phyloP scores from a whole-genome alignment of 2,888 invertebrate species.

The Heteropelma amictum region DNA sequence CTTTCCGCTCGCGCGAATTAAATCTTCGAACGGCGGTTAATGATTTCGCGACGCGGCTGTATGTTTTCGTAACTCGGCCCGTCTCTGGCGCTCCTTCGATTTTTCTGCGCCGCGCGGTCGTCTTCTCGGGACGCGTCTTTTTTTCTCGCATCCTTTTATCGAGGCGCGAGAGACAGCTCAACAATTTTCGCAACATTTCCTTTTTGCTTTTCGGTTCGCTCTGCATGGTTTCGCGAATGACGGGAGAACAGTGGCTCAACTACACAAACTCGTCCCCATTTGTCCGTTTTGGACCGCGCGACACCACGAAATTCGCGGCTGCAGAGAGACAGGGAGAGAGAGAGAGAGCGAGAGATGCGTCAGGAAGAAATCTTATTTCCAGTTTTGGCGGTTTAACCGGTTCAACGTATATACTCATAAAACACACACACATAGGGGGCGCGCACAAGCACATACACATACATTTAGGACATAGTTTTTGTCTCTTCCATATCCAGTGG shows the following conservation, averaged over 20 bases:
- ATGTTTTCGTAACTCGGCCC: slow-evolving; percentile 27
- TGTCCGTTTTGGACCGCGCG: slow-evolving; percentile 71
- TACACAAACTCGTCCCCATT: slow-evolving; percentile 71
- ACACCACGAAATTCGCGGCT: slow-evolving; percentile 37
- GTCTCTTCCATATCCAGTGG: slow-evolving; percentile 24
- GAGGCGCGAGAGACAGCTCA: slow-evolving; percentile 38
- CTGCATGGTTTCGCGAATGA: background rate
- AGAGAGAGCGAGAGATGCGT: slow-evolving; percentile 27
- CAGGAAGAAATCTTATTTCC: slow-evolving; percentile 74
- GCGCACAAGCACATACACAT: slow-evolving; percentile 10
- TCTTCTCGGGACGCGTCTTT: background rate
- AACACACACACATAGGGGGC: background rate
- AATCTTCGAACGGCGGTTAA: slow-evolving; percentile 50
- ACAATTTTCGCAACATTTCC: slow-evolving; percentile 66
- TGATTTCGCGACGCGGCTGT: slow-evolving; percentile 50
- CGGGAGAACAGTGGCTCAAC: slow-evolving; percentile 61
- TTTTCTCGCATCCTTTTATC: background rate
- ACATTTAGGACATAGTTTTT: slow-evolving; percentile 26
- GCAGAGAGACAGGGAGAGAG: slow-evolving; percentile 6
- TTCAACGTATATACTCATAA: slow-evolving; percentile 61
- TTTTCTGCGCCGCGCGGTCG: background rate
- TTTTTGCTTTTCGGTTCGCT: slow-evolving; percentile 60
- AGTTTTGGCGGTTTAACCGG: slow-evolving; percentile 74
- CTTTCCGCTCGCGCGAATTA: slow-evolving; percentile 52
- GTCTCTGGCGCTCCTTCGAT: background rate